A percentile compares a stretch with the other conserved stretches of the same genome.
Conservation (phyloP, 2,888 invertebrate genomes). For the Rhodophaea formosa region DNA sequence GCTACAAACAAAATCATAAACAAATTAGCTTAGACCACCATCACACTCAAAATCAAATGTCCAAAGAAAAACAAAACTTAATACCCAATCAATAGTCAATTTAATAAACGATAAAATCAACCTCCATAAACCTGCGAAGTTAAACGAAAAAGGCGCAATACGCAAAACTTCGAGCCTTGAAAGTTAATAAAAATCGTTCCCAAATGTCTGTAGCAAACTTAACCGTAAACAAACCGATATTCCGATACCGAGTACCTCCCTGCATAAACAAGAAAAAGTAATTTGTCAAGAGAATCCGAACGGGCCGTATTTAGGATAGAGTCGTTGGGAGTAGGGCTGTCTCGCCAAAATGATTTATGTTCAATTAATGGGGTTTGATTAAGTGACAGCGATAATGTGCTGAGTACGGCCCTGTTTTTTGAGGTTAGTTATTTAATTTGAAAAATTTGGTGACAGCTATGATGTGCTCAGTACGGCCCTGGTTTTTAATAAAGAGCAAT, state of each 20-base stretch:
- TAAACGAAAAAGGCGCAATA: slow-evolving; percentile 53
- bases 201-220: slow-evolving; percentile 68
- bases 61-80: slow-evolving; percentile 10
- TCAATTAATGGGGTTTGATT: slow-evolving; percentile 11
- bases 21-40: neutral
- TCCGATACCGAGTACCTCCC: slow-evolving; percentile 43
- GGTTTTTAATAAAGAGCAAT: neutral
- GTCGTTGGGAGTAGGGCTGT: slow-evolving; percentile 34
- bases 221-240: slow-evolving; percentile 64
- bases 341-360: slow-evolving; percentile 17
- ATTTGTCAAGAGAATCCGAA: slow-evolving; percentile 76
- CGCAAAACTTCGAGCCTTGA: slow-evolving; percentile 49
- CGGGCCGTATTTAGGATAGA: slow-evolving; percentile 53
- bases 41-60: slow-evolving; percentile 7
- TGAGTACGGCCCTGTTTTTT: slow-evolving; percentile 26
- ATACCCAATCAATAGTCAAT: slow-evolving; percentile 57
- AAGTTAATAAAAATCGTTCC: slow-evolving; percentile 77
- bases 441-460: neutral
- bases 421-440: neutral
- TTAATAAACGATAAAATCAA: slow-evolving; percentile 66
- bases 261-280: slow-evolving; percentile 69
- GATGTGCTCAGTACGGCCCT: neutral
- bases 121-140: slow-evolving; percentile 57
- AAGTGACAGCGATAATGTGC: slow-evolving; percentile 24
- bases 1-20: neutral